Conservation (phyloP, 2,113 vertebrate genomes). For the Pipra filicauda region DNA sequence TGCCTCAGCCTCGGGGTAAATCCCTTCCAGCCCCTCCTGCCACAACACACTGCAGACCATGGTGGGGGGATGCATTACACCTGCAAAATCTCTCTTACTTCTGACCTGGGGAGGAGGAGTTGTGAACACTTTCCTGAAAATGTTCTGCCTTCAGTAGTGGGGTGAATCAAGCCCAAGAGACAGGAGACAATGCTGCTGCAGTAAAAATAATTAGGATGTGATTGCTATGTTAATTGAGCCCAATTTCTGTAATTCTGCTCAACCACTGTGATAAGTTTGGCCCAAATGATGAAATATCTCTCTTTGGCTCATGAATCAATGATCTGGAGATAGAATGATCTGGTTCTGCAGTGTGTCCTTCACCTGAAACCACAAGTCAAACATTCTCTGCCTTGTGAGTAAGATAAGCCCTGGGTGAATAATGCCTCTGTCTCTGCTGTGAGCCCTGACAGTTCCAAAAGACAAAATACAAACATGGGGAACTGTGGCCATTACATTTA, state of each 20-base stretch:
- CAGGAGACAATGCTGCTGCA: neutral
- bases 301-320: neutral
- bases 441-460: neutral
- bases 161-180: neutral
- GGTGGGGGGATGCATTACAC: fast-evolving
- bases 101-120: neutral
- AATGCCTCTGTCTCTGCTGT: neutral
- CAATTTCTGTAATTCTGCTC: neutral
- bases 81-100: neutral
- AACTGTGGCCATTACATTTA: neutral
- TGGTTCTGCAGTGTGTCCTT: neutral
- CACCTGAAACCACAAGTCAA: constrained; percentile 29
- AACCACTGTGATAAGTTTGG: neutral
- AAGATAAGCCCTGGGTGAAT: constrained; percentile 32
- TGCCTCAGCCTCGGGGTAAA: neutral
- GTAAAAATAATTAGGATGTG: neutral
- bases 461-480: neutral
- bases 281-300: neutral
- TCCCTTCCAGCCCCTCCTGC: neutral
- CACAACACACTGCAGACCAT: fast-evolving
- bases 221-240: neutral
- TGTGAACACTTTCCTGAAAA: neutral
- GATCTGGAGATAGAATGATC: neutral
- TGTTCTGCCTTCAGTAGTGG: neutral
- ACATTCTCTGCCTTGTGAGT: neutral